Base-by-base conservation (phyloP, 2,113 vertebrate species). In the Chlorocebus sabaeus region DNA sequence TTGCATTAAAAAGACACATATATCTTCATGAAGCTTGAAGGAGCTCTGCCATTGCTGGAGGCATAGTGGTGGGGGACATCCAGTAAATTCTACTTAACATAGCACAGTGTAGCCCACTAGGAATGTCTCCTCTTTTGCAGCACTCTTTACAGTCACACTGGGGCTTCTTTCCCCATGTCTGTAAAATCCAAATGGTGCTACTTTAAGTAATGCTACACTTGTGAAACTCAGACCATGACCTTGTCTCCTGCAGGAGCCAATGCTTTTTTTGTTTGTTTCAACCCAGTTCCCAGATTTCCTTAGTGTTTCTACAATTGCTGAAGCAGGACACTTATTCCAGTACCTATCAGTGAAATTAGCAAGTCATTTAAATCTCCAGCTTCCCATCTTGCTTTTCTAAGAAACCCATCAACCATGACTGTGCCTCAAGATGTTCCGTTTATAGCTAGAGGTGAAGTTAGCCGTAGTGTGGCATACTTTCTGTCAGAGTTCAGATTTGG, bases 201-300 rank as follows among this genome's bases (percentile, higher is more conserved):
- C 55, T 94, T 93, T 94, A 84, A 81, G 85, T 50, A 82, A 72
- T 20, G 12, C 38, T 72, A 23, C 78, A 57, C 82, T 89, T 83
- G 25, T 73, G 92, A 93, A 93, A 91, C 52, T 73, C 79, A 89
- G 52, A 89, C 25, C 82, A 94, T 97, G 57, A 67, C 55, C 85
- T 90, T 82, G 83, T 92, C 78, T 96, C 72, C 30, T 93, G 12
- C 2, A 79, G 89, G 27, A 90, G 78, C 43, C 73, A 59, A 4
- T 57, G 22, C 9, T n/a, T 90, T 68, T 64, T 55, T 92, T 38
- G 59, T 80, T 85, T 80, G 32, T 84, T 73, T 92, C 55, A 95
- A 16, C n/a, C 64, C 22, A 79, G 30, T 83, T 38, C 45, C 18
- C 16, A 40, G 32, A 55, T 88, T 93, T 92, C n/a, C 72, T 80